A percentile compares a stretch with the other conserved stretches of the same genome.
Evolutionary conservation across 1,140 invertebrate species (phyloP).

Genomic region (Drosophila nigrodunni): DNA sequence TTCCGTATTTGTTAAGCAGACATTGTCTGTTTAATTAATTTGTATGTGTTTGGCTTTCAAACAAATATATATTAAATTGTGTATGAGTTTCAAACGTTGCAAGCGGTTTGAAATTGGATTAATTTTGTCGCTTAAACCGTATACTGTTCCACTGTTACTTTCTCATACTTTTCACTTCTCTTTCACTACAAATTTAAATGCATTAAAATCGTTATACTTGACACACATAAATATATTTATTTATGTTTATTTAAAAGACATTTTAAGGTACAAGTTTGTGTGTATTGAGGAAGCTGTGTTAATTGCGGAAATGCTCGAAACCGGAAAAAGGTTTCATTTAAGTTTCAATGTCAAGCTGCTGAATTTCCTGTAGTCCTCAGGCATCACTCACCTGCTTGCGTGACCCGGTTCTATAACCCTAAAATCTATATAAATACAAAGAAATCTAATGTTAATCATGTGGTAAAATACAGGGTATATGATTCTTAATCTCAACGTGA

Average conservation of each 20-base stretch:
- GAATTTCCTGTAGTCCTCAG: conserved; percentile 6
- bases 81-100: conserved; percentile 5
- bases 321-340: conserved; percentile 25
- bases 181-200: background rate
- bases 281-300: background rate
- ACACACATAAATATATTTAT: conserved; percentile 1
- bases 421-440: background rate
- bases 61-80: background rate
- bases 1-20: conserved; percentile 49
- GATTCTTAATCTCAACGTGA: conserved; percentile 14
- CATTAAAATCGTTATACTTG: background rate
- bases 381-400: background rate
- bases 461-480: conserved; percentile 2
- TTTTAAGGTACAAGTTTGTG: background rate
- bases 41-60: conserved; percentile 11
- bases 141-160: background rate
- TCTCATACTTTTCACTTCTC: background rate
- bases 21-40: conserved; percentile 41
- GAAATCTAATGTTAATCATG: conserved; percentile 6
- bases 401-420: conserved; percentile 21
- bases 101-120: conserved; percentile 62
- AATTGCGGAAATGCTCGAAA: conserved; percentile 1
- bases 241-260: background rate
- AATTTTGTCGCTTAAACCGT: conserved; percentile 53
- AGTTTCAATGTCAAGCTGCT: conserved; percentile 19